These are phyloP conservation scores for Chromoteleia sp. DNA, from an alignment of 2,888 invertebrate genomes.

Conservation along the genomic window DNA sequence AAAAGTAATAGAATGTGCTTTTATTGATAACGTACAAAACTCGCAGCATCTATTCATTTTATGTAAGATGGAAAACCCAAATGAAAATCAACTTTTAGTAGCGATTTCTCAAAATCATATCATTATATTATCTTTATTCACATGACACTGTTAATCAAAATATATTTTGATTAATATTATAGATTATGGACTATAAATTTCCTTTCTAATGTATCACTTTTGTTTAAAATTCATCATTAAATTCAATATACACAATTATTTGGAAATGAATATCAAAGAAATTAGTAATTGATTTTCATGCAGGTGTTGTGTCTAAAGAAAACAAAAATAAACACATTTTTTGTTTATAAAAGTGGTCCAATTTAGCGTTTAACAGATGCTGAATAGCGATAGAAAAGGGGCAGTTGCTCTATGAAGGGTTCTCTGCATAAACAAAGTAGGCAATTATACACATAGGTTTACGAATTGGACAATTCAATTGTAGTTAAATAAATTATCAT, in stretches of 20 bases:
- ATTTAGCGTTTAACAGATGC: background rate
- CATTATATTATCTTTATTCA: too few species aligned
- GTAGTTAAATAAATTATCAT: slow-evolving; percentile 49
- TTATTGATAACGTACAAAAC: slow-evolving; percentile 27
- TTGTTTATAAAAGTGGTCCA: slow-evolving; percentile 8
- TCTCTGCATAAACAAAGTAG: slow-evolving; percentile 56
- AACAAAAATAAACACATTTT: too few species aligned
- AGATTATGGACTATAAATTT: too few species aligned
- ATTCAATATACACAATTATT: too few species aligned
- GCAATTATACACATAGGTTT: slow-evolving; percentile 42
- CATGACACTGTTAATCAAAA: too few species aligned
- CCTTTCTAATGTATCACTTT: too few species aligned
- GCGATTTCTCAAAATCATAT: too few species aligned
- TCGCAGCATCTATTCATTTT: slow-evolving; percentile 11
- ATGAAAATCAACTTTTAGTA: background rate
- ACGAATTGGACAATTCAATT: slow-evolving; percentile 37
- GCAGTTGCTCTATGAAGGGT: slow-evolving; percentile 33
- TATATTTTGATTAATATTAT: too few species aligned
- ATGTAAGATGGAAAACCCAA: background rate
- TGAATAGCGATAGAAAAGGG: slow-evolving; percentile 9
- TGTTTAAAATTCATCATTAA: too few species aligned
- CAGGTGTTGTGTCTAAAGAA: too few species aligned
- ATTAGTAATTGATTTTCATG: too few species aligned
- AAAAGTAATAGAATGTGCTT: slow-evolving; percentile 19
- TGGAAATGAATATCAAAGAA: too few species aligned